Percentiles rank a stretch among this genome's conserved stretches.
These are phyloP conservation scores for Eonycteris spelaea DNA, from an alignment of 2,113 vertebrate genomes.

Conservation along the genomic window DNA sequence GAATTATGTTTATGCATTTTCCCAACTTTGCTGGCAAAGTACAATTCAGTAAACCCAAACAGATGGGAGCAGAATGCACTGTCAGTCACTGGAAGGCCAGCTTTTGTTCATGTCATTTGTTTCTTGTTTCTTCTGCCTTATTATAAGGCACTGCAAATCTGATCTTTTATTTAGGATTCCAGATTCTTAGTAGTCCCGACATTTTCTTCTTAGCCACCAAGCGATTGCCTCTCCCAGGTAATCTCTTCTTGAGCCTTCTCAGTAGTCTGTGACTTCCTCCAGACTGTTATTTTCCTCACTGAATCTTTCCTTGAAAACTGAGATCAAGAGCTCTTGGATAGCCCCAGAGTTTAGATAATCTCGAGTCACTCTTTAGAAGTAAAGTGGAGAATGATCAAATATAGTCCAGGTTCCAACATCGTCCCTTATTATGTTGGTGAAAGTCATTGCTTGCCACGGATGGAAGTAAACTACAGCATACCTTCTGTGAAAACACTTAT, in stretches of 20 bases:
- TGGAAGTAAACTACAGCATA: background rate
- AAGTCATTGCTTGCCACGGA: too few species aligned
- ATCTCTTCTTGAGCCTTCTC: background rate
- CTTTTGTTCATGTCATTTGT: background rate
- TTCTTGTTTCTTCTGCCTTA: background rate
- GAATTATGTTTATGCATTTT: conserved; percentile 20
- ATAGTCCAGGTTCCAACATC: background rate
- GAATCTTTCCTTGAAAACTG: background rate
- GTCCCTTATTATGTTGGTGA: background rate
- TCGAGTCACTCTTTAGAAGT: background rate
- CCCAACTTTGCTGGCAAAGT: conserved; percentile 35
- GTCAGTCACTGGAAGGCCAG: background rate
- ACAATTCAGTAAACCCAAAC: conserved; percentile 13
- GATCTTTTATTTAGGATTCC: background rate
- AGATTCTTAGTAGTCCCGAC: background rate
- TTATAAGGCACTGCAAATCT: background rate
- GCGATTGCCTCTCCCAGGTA: background rate
- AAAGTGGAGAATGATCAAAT: background rate
- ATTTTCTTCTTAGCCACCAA: background rate
- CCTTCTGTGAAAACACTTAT: background rate
- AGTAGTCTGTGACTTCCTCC: background rate
- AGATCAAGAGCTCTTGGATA: background rate
- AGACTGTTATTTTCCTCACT: background rate
- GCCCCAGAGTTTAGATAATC: background rate
- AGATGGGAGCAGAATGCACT: background rate